A percentile compares a stretch with the other conserved stretches of the same genome.
Evolutionary conservation across 2,113 vertebrate species (phyloP).

Genomic region (Dromas ardeola): DNA sequence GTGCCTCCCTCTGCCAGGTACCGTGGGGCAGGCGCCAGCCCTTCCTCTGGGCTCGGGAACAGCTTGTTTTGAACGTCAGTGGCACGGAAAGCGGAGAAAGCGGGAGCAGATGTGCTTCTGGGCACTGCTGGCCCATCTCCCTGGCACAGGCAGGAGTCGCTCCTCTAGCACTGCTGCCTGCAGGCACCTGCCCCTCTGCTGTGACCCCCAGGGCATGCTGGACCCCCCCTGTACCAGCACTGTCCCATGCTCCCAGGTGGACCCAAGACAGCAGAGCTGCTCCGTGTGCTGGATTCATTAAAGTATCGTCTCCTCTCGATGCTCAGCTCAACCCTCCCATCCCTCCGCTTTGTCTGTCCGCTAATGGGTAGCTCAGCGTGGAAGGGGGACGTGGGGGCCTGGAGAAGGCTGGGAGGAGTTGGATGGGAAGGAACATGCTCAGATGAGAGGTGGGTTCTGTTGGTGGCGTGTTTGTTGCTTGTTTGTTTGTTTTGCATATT

Average conservation of each 20-base stretch:
- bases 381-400: background rate
- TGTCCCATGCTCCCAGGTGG: background rate
- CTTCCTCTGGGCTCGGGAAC: background rate
- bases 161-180: background rate
- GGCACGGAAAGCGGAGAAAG: background rate
- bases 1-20: background rate
- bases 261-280: background rate
- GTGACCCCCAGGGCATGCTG: background rate
- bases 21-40: background rate
- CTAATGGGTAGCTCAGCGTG: background rate
- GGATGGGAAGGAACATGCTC: background rate
- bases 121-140: background rate
- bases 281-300: background rate
- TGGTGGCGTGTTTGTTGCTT: background rate
- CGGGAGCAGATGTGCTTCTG: background rate
- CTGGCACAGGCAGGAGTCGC: accelerated
- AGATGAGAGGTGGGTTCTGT: background rate
- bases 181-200: background rate
- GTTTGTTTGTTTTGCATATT: background rate
- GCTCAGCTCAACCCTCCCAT: background rate
- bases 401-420: background rate
- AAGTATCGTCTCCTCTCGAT: background rate
- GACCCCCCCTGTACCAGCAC: background rate
- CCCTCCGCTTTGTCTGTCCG: background rate
- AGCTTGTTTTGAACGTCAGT: background rate